These are phyloP conservation scores for Siniperca knerii DNA, from an alignment of 2,113 vertebrate genomes.

Conservation along the genomic window DNA sequence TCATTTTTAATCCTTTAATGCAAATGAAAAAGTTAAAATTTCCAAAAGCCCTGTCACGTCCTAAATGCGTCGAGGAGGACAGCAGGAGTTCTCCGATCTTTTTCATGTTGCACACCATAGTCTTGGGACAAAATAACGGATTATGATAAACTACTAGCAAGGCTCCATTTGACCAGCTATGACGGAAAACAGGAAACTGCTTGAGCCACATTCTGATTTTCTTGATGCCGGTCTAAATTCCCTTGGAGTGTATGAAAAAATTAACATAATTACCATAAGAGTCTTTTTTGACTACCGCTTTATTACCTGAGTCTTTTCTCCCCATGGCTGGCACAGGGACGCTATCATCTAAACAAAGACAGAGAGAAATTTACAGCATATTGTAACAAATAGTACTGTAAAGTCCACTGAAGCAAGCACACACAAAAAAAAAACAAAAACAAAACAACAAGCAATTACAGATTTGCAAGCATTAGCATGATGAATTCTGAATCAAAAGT, in stretches of 20 bases:
- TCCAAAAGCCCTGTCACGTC: conserved; percentile 7
- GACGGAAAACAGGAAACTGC: conserved; percentile 25
- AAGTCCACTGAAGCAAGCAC: conserved; percentile 78
- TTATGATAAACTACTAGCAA: neutral
- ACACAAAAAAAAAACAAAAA: conserved; percentile 50
- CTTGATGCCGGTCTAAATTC: neutral
- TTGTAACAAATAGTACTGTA: conserved; percentile 84
- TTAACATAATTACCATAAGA: neutral
- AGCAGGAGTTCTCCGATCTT: conserved; percentile 15
- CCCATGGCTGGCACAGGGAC: conserved; percentile 87
- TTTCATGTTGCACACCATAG: conserved; percentile 13
- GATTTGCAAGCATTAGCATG: conserved; percentile 29
- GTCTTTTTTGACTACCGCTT: conserved; percentile 35
- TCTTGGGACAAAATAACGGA: conserved; percentile 15
- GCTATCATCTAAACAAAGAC: conserved; percentile 96
- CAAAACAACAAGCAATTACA: conserved; percentile 56
- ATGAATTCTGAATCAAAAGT: conserved; percentile 59
- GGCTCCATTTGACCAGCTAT: conserved; percentile 26
- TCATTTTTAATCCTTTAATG: conserved; percentile 21
- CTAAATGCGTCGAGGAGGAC: conserved; percentile 16
- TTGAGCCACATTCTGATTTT: neutral
- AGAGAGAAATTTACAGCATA: conserved; percentile 86
- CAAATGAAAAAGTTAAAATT: conserved; percentile 40
- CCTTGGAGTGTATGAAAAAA: neutral
- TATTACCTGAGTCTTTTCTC: conserved; percentile 98